Percentiles rank a stretch among this genome's conserved stretches.
phyloP scores from a whole-genome alignment of 2,888 invertebrate genomes.

The Chironomus tentans region DNA sequence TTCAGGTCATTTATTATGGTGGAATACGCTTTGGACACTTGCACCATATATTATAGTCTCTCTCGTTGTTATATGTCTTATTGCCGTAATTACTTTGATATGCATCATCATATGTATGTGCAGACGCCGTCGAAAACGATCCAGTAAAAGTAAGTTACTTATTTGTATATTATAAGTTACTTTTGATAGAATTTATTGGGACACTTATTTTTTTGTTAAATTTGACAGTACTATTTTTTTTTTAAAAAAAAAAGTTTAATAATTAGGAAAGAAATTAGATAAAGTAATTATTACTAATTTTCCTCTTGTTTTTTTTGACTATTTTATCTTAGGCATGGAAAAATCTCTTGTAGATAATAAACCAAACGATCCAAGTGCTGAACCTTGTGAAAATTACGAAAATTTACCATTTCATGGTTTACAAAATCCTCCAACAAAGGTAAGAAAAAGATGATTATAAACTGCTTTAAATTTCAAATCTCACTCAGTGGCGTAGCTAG shows the following conservation, averaged over 20 bases:
- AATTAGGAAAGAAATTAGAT: neutral
- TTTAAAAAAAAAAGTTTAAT: too few species aligned
- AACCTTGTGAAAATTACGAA: slow-evolving; percentile 83
- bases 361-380: slow-evolving; percentile 59
- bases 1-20: slow-evolving; percentile 70
- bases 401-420: slow-evolving; percentile 92
- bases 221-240: too few species aligned
- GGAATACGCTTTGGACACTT: slow-evolving; percentile 64
- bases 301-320: neutral
- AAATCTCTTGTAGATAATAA: slow-evolving; percentile 24
- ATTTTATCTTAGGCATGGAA: slow-evolving; percentile 13
- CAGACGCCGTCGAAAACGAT: slow-evolving; percentile 58
- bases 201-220: too few species aligned
- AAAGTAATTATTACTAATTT: too few species aligned
- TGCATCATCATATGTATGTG: slow-evolving; percentile 80
- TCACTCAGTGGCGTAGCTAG: too few species aligned
- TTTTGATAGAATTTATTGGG: too few species aligned
- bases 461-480: too few species aligned
- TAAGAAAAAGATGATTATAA: too few species aligned
- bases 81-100: slow-evolving; percentile 68
- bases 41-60: slow-evolving; percentile 57
- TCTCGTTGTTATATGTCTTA: slow-evolving; percentile 56
- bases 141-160: slow-evolving; percentile 41
- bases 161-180: too few species aligned
- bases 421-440: slow-evolving; percentile 90